These are phyloP conservation scores for Acrocera orbiculus DNA, from an alignment of 2,888 invertebrate genomes.

Conservation along the genomic window DNA sequence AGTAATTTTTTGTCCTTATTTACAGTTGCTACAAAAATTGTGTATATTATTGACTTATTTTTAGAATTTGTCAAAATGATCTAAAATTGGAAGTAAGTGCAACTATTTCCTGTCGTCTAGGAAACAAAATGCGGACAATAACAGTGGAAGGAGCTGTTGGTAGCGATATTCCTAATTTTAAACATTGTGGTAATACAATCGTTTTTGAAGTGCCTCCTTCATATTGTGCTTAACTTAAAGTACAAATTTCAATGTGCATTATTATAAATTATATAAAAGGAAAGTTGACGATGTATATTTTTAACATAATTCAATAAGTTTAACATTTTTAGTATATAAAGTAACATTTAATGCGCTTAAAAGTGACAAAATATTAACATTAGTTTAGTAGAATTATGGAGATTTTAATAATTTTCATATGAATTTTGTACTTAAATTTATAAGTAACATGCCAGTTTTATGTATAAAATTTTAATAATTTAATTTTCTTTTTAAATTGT, in stretches of 20 bases:
- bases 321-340: too few relatives aligned
- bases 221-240: conserved; percentile 26
- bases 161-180: conserved; percentile 26
- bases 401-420: too few relatives aligned
- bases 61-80: conserved; percentile 50
- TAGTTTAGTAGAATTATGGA: too few relatives aligned
- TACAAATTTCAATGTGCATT: not conserved
- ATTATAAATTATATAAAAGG: too few relatives aligned
- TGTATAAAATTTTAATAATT: too few relatives aligned
- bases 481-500: too few relatives aligned
- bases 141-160: conserved; percentile 24
- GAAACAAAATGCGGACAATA: conserved; percentile 48
- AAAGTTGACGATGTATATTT: too few relatives aligned
- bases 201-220: conserved; percentile 30
- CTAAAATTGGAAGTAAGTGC: conserved; percentile 53
- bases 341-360: too few relatives aligned
- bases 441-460: too few relatives aligned
- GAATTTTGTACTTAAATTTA: too few relatives aligned
- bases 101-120: conserved; percentile 66
- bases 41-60: not conserved
- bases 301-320: too few relatives aligned
- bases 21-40: conserved; percentile 7
- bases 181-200: conserved; percentile 24
- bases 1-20: conserved; percentile 35
- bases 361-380: too few relatives aligned